Evolutionary conservation across 2,797 vertebrate genomes (phyloP).

Genomic region (Megaceryle alcyon): DNA sequence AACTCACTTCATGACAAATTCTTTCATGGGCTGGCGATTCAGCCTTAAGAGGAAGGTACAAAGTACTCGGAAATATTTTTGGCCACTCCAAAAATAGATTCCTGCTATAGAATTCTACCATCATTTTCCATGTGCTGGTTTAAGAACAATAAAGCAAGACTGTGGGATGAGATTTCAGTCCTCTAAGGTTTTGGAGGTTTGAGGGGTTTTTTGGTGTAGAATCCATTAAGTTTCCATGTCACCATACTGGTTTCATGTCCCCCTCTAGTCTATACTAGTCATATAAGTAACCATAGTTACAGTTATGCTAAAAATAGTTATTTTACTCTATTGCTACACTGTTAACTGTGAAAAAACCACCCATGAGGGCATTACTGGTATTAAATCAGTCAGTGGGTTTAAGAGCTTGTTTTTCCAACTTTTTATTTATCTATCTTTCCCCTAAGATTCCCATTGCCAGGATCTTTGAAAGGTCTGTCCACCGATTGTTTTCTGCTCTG

Average conservation of each 20-base stretch:
- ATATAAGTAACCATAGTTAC: background rate
- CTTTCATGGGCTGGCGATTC: background rate
- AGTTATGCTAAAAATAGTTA: background rate
- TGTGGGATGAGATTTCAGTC: background rate
- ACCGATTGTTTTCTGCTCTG: background rate
- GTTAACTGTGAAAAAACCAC: background rate
- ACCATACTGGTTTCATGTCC: background rate
- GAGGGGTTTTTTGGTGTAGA: rapidly evolving
- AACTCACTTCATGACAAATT: background rate
- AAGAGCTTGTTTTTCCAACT: background rate
- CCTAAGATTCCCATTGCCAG: background rate
- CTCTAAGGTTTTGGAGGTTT: background rate
- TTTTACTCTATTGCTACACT: background rate
- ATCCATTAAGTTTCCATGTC: background rate
- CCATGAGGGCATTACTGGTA: background rate
- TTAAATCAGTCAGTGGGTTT: background rate
- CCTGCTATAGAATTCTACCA: conserved; percentile 20
- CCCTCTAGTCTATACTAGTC: background rate
- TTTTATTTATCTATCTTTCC: background rate
- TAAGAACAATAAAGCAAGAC: conserved; percentile 19
- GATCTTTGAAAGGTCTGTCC: background rate
- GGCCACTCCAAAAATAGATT: conserved; percentile 6
- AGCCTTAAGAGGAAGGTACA: conserved; percentile 39
- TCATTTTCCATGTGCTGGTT: background rate
- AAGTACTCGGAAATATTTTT: conserved; percentile 3